Evolutionary conservation across 2,797 vertebrate species (phyloP), one percentile per base, ranked within the genome.

Genomic region (Propithecus perrieri): DNA sequence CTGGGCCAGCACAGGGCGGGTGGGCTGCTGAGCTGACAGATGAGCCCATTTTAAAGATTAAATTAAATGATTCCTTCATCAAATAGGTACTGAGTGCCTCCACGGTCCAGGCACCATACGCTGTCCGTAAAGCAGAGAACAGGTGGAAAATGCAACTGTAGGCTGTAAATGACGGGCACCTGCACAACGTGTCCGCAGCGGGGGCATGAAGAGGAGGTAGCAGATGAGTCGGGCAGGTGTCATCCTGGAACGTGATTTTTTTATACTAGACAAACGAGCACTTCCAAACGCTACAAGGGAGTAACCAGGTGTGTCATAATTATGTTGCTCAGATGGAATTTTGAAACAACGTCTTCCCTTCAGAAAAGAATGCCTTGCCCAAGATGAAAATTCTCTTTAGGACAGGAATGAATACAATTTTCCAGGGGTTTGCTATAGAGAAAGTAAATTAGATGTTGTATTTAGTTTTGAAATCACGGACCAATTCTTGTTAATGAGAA

Each of bases 121-220:
- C 13, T 14, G 12, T 7, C 8, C 1, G 3, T 11, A 74, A 57
- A 79, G 55, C 35, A 24, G 69, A 80, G 65, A 14, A 41, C 9
- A 14, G 5, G 18, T 1, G 0, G 1, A 28, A 12, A 7, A 3
- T 2, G 38, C 20, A 12, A 48, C 30, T 0, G 11, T 33, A 17
- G 43, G 46, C 11, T 6, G 43, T 13, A 15, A 18, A 13, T 0
- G 9, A 48, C 2, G 3, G 5, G 6, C 50, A 10, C 6, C 0
- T 1, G 5, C 7, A 8, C 1, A 0, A 0, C 0, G 18, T 63
- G 10, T 43, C 11, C 30, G 50, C 3, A 15, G n/a, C 0, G 4
- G 46, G 9, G 65, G 30, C 6, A 0, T 3, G 75, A 15, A 11
- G 46, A 46, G 33, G 33, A 17, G 22, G 7, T 22, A 10, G 24